Percentiles rank a stretch among this genome's conserved stretches.
These are phyloP conservation scores for Chironex yamaguchii DNA, from an alignment of 30 jellyfish, hydroid and myxozoan genomes.

Conservation along the genomic window DNA sequence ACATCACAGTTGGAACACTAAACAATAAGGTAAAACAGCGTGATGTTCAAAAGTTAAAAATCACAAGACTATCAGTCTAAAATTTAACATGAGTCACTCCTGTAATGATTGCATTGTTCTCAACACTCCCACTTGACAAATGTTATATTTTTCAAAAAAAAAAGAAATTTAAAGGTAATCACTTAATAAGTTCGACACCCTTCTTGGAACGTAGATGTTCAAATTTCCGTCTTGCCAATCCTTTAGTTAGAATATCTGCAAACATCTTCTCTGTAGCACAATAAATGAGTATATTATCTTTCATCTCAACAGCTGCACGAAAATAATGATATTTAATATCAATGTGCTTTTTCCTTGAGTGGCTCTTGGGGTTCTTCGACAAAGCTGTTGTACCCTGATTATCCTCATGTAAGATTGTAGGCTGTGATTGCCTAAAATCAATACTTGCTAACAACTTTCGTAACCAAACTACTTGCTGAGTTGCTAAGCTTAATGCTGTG, in stretches of 20 bases:
- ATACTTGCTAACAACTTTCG: not conserved
- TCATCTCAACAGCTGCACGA: constrained; percentile 25
- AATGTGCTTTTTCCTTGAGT: constrained; percentile 35
- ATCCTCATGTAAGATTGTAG: constrained; percentile 16
- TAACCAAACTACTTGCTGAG: constrained; percentile 36
- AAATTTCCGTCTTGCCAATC: not conserved
- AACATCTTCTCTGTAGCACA: not conserved
- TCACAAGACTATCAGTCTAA: too few species aligned
- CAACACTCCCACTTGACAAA: too few species aligned
- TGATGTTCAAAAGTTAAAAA: too few species aligned
- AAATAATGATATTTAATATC: constrained; percentile 18
- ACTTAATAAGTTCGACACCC: too few species aligned
- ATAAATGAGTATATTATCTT: not conserved
- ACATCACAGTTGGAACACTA: too few species aligned
- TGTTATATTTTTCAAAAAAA: too few species aligned
- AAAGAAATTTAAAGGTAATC: too few species aligned
- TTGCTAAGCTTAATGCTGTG: constrained; percentile 27
- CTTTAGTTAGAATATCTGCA: not conserved
- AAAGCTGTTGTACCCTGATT: constrained; percentile 48
- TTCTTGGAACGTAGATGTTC: constrained; percentile 27
- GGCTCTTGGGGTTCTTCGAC: constrained; percentile 22
- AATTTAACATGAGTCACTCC: too few species aligned
- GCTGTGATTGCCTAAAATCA: constrained; percentile 4
- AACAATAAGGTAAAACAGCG: too few species aligned
- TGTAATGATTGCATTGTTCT: too few species aligned